Base-by-base conservation (phyloP, 2,888 invertebrate species). In the Sipunculus nudus region DNA sequence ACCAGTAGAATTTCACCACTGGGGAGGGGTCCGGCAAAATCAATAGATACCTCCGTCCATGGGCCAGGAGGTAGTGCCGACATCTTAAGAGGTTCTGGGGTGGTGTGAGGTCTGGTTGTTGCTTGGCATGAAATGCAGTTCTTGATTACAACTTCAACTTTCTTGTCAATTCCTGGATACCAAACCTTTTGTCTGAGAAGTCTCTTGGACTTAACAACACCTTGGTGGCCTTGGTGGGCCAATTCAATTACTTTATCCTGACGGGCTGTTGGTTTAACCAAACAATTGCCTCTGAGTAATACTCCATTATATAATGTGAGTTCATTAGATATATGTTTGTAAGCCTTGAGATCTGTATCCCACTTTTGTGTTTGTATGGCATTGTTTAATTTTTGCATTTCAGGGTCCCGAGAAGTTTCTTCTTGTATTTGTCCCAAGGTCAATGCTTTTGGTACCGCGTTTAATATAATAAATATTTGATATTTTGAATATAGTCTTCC, bases 181-280 rank as follows among this genome's bases (percentile, higher is more conserved):
- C 61, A 69, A 1, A 66, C 60, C 45, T 69, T 69, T 43, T 61
- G 58, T 21, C 67, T 49, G 5, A 70, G 41, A 8, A 66, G 55
- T n/a, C 53, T 50, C 47, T 71, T 65, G 10, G 67, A 71, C 23
- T 64, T 58, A 21, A 35, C 57, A 10, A 63, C 60, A 10, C 71
- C 70, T 50, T 67, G 65, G 43, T 73, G 69, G 2, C 71, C 64
- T 26, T 46, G 35, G 45, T 75, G 75, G 0, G 68, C 68, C 5
- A 71, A 39, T 23, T 56, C 38, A 8, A 73, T 49, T 16, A 55
- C 62, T 43, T 55, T 29, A 1, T 53, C 45, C 25, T 65, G 62
- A 13, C 65, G 47, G 16, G 39, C 32, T 38, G 13, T 28, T 21
- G 66, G 63, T 29, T 63, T 29, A n/a, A 67, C 58, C 19, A 54